Percentiles rank a stretch among this genome's conserved stretches.
phyloP scores from a whole-genome alignment of 2,113 vertebrate species.

The Coturnix japonica region DNA sequence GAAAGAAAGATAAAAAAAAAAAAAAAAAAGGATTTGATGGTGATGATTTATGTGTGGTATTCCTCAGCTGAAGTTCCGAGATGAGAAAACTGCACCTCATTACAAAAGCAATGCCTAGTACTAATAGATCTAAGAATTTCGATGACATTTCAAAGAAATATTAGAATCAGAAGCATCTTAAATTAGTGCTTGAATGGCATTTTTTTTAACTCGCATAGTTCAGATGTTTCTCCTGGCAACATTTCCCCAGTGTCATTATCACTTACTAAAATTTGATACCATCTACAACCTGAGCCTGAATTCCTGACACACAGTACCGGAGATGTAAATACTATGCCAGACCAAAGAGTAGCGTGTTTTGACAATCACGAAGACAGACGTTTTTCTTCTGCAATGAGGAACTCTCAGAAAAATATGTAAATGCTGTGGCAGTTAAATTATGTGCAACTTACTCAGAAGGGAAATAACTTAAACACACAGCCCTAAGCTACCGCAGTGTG shows the following conservation, averaged over 20 bases:
- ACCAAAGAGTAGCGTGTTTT: constrained; percentile 59
- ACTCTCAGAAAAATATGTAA: constrained; percentile 62
- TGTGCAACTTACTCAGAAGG: not conserved
- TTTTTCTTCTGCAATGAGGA: constrained; percentile 37
- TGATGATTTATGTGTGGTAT: not conserved
- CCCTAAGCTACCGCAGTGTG: not conserved
- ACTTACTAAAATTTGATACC: constrained; percentile 64
- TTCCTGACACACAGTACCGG: constrained; percentile 41
- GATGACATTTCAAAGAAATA: constrained; percentile 22
- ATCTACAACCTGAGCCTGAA: constrained; percentile 56
- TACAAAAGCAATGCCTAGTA: constrained; percentile 9
- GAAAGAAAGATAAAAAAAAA: not conserved
- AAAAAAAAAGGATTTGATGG: not conserved
- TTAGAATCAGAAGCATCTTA: not conserved
- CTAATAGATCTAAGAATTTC: constrained; percentile 3
- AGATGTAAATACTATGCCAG: constrained; percentile 45
- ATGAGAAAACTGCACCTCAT: not conserved
- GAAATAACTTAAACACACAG: constrained; percentile 16
- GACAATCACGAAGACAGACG: constrained; percentile 47
- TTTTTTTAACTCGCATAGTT: constrained; percentile 57
- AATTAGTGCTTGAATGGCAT: constrained; percentile 15
- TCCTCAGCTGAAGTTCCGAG: not conserved
- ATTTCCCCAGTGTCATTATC: constrained; percentile 44
- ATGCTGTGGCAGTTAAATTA: constrained; percentile 40
- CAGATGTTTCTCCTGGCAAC: constrained; percentile 59